Conservation (phyloP, 2,888 invertebrate genomes). For the Hedya salicella region DNA sequence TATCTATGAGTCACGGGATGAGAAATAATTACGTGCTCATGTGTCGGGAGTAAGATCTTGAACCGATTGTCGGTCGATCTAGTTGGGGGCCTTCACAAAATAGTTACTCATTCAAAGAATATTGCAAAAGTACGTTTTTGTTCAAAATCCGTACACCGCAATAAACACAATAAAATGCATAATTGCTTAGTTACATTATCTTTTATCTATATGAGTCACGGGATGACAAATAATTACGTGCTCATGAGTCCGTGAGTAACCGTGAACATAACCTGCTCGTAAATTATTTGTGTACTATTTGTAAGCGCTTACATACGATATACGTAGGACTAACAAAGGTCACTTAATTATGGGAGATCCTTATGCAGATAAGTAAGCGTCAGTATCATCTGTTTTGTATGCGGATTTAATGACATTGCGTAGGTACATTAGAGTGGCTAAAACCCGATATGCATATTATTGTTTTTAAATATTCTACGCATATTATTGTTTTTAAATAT, state of each 20-base stretch:
- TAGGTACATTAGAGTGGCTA: too few relatives aligned
- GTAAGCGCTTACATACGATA: constrained; percentile 6
- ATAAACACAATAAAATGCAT: not conserved
- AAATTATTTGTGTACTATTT: constrained; percentile 8
- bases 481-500: too few relatives aligned
- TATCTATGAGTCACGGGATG: constrained; percentile 38
- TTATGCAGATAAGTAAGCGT: not conserved
- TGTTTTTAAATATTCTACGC: too few relatives aligned
- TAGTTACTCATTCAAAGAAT: too few relatives aligned
- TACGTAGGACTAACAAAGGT: constrained; percentile 25
- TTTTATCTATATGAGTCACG: constrained; percentile 32
- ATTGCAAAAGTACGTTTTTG: too few relatives aligned
- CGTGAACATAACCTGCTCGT: not conserved
- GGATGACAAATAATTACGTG: constrained; percentile 35
- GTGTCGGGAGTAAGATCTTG: constrained; percentile 14
- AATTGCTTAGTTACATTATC: constrained; percentile 29
- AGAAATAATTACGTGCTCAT: constrained; percentile 26
- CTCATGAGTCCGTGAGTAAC: constrained; percentile 6
- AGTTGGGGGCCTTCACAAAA: too few relatives aligned
- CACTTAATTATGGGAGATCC: not conserved
- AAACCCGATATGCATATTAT: too few relatives aligned
- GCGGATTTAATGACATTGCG: not conserved
- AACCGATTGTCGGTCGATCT: too few relatives aligned
- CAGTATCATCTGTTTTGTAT: constrained; percentile 9
- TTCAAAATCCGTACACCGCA: not conserved